Base-by-base conservation (phyloP, 2,888 invertebrate species). In the Eustalomyia histrio region DNA sequence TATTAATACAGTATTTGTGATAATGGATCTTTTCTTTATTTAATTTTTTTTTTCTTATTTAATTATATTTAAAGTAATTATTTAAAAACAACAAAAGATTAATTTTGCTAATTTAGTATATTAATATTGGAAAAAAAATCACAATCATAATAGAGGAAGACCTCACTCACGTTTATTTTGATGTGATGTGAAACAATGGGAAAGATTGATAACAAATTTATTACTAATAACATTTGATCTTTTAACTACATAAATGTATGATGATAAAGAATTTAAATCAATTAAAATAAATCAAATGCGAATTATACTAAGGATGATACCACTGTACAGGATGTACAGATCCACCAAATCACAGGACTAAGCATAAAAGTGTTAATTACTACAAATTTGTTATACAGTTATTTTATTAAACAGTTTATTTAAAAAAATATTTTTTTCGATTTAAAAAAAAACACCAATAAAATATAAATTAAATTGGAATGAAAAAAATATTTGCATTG, bases 111-210 rank as follows among this genome's bases (percentile, higher is more conserved):
- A 63, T 63, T 63, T 50, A 50, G 16, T 24, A 63, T 50, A 63
- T 50, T 55, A 33, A 16, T 33, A 39, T 35, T 24, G 8, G 14
- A 24, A 21, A 55, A 14, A 39, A 47, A n/a, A 43, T 58, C 21
- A 60, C 17, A 58, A 29, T 43, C 16, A 58, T 63, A 57, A 74
- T 64, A 10, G 33, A 61, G 63, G 24, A 65, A 64, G 64, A 68
- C 35, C 75, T 55, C 76, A 75, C 75, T 55, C 76, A 75, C 75
- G 68, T 67, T 80, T 75, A 65, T 43, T 14, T 14, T 35, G 52
- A 73, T 57, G 6, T 21, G 17, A 60, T 39, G 60, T 60, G n/a
- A 47, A 65, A 53, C 35, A 65, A 65, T 60, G 18, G 35, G 39
- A 24, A 60, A 57, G 33, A 60, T 60, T 60, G 60, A 60, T 60